Evolutionary conservation across 2,888 invertebrate species (phyloP), one percentile per base, ranked within the genome.

Genomic region (Octodonta nipae): DNA sequence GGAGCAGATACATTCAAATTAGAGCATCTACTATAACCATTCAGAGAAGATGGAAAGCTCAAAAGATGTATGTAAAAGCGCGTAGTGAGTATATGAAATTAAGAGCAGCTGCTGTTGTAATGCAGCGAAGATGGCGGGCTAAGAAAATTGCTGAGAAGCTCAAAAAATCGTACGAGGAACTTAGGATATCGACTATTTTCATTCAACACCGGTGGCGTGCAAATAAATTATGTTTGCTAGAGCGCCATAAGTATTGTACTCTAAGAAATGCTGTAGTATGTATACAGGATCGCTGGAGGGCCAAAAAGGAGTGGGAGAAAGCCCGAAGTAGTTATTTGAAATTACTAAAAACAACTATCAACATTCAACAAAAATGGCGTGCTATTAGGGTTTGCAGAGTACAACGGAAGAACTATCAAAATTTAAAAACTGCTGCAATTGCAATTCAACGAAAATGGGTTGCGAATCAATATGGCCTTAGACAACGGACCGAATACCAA

Each of bases 61-160:
- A 10, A 6, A 30, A 30, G 27, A 10, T 40, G 5, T 51, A 50
- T 45, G 43, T 34, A 32, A 31, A 33, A 5, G 39, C 45, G 10
- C 39, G 47, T 2, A 30, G 43, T 29, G 13, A 41, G 48, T 38
- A 26, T 42, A 6, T 16, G 8, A 25, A 33, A n/a, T 43, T 47
- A n/a, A 15, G 44, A 5, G 16, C 44, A 15, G 46, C 53, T 5
- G 36, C 38, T n/a, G 6, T 35, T 15, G 16, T 32, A 17, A 15
- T 38, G 10, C 41, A 41, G 26, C 12, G 5, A 11, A 16, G 13
- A 22, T 40, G 33, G 33, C 35, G 27, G 31, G 33, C 36, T 10
- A 36, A 5, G 5, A 5, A 26, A 11, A 11, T 11, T 6, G 10
- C 10, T 5, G 10, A 26, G 5, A 11, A 10, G 5, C 5, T 5